Conservation (phyloP, 2,113 vertebrate genomes). For the Lophura nycthemera region DNA sequence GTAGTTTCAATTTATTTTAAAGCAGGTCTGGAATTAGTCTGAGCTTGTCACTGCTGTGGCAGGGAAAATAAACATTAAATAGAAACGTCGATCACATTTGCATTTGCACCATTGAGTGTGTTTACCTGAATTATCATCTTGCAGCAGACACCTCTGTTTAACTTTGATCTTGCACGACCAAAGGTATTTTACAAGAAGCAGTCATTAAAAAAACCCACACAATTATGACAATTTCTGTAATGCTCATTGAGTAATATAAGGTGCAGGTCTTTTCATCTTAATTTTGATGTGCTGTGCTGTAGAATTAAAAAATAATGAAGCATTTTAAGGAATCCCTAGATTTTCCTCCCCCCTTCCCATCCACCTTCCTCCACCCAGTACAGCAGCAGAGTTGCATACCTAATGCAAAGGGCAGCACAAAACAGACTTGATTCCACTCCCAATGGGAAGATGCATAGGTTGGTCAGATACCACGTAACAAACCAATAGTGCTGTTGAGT, state of each 20-base stretch:
- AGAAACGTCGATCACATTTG: constrained; percentile 48
- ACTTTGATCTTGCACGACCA: constrained; percentile 19
- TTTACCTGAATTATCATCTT: constrained; percentile 44
- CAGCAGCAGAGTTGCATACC: background rate
- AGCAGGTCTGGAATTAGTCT: constrained; percentile 48
- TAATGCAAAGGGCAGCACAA: constrained; percentile 18
- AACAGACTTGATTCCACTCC: constrained; percentile 13
- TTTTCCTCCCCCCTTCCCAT: background rate
- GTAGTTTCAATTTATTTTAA: background rate
- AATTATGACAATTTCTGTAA: constrained; percentile 36
- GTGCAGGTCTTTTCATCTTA: constrained; percentile 32
- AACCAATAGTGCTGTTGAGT: background rate
- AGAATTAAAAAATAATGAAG: constrained; percentile 57
- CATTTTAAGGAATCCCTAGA: constrained; percentile 20
- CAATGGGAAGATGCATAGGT: background rate
- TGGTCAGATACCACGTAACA: background rate
- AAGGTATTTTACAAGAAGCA: background rate
- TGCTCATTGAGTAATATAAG: constrained; percentile 11
- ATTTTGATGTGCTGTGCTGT: background rate
- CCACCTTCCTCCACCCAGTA: background rate
- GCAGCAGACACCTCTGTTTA: constrained; percentile 10
- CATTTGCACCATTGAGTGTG: constrained; percentile 13
- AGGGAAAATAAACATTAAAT: constrained; percentile 54
- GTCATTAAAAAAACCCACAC: background rate
- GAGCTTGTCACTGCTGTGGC: constrained; percentile 13